phyloP scores from a whole-genome alignment of 2,797 vertebrate genomes.

The Fistularia commersonii region DNA sequence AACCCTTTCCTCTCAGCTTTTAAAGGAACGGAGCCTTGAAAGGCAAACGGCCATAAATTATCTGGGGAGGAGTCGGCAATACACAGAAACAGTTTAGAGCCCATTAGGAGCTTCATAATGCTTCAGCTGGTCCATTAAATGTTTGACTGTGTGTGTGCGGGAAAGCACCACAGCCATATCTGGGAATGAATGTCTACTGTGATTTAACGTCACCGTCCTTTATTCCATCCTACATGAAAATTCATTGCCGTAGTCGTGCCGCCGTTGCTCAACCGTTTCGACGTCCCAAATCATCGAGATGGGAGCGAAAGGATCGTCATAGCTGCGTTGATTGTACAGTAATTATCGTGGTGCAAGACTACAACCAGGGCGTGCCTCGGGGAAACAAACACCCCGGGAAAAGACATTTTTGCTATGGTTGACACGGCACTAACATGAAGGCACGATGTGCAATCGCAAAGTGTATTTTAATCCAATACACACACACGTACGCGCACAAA shows the following conservation, averaged over 20 bases:
- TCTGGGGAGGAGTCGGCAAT: slow-evolving; percentile 21
- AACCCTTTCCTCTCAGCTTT: slow-evolving; percentile 11
- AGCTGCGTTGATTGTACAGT: slow-evolving; percentile 40
- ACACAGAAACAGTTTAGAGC: slow-evolving; percentile 21
- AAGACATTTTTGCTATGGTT: too few species aligned
- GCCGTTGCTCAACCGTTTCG: slow-evolving; percentile 25
- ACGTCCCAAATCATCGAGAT: slow-evolving; percentile 22
- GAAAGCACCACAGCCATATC: slow-evolving; percentile 19
- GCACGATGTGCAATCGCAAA: too few species aligned
- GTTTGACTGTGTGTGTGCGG: slow-evolving; percentile 19
- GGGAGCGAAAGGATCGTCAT: slow-evolving; percentile 18
- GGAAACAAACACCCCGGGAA: slow-evolving; percentile 14
- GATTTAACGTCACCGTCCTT: slow-evolving; percentile 25
- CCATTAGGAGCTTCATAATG: slow-evolving; percentile 38
- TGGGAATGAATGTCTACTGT: slow-evolving; percentile 22
- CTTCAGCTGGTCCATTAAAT: slow-evolving; percentile 39
- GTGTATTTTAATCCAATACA: too few species aligned
- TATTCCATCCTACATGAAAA: slow-evolving; percentile 13
- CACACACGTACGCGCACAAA: too few species aligned
- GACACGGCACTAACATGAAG: too few species aligned
- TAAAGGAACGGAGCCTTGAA: slow-evolving; percentile 14
- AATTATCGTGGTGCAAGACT: slow-evolving; percentile 23
- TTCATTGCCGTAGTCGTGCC: slow-evolving; percentile 9
- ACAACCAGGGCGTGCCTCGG: slow-evolving; percentile 9
- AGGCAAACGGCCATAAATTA: slow-evolving; percentile 9